These are phyloP conservation scores for Saccopteryx leptura DNA, from an alignment of 2,113 vertebrate genomes.

Conservation along the genomic window DNA sequence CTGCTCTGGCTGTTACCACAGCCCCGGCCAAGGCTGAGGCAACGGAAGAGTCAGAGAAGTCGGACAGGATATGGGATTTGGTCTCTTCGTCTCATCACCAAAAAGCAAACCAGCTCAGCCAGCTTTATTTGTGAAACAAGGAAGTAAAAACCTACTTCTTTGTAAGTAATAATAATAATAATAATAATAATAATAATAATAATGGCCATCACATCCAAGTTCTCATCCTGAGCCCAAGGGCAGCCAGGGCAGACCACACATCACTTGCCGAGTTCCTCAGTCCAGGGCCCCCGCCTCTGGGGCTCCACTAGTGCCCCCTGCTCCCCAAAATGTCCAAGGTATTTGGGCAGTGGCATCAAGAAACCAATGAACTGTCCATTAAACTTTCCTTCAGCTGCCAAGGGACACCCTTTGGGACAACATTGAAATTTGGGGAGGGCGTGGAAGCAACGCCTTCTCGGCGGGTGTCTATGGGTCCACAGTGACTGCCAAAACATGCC, in stretches of 20 bases:
- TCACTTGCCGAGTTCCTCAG: background rate
- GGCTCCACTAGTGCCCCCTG: background rate
- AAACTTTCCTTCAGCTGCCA: slow-evolving; percentile 52
- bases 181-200: background rate
- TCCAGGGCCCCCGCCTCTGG: background rate
- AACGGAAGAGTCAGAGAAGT: background rate
- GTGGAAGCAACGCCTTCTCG: slow-evolving; percentile 13
- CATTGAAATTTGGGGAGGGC: slow-evolving; percentile 24
- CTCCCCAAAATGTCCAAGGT: background rate
- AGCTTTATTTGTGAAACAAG: background rate
- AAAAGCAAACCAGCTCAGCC: background rate
- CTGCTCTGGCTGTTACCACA: background rate
- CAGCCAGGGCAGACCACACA: background rate
- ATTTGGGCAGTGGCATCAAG: slow-evolving; percentile 55
- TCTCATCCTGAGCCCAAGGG: background rate
- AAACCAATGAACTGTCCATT: background rate
- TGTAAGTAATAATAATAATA: background rate
- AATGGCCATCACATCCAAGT: background rate
- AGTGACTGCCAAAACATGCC: background rate
- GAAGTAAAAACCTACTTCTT: background rate
- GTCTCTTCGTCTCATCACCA: background rate
- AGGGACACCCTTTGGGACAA: slow-evolving; percentile 48
- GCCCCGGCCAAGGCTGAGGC: background rate
- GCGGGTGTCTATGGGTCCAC: background rate
- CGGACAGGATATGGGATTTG: background rate